Base-by-base conservation (phyloP, 2,888 invertebrate species). In the Ophion slaviceki region DNA sequence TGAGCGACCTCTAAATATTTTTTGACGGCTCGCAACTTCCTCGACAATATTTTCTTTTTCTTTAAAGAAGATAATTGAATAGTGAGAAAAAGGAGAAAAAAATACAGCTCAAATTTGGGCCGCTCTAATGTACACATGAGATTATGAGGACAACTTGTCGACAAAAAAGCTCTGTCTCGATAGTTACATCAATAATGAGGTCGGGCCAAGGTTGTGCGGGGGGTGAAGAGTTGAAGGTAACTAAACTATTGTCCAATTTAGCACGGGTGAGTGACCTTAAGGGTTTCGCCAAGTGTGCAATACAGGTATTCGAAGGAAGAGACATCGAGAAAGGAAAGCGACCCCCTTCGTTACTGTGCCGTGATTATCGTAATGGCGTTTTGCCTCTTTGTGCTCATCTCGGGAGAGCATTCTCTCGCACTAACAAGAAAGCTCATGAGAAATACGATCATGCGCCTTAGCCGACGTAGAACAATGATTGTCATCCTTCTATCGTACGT, bases 391-490 rank as follows among this genome's bases (percentile, higher is more conserved):
- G 68, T 61, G 24, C 59, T 28, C 20, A 70, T 17, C 68, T 79
- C 17, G 66, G 7, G 17, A 32, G 45, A 45, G 24, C 78, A 66
- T 74, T 84, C 82, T 77, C 64, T 11, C 70, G 36, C 36, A 72
- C 53, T 84, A 84, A 77, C 75, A 75, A 82, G 85, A 85, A 78
- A 85, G 74, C 81, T 85, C 81, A 68, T 32, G 75, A 77, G 81
- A 81, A 81, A 85, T 81, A 70, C 75, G 75, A 82, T 82, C 75
- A 79, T 70, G 77, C 77, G 45, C 64, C 61, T 82, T 72, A 59
- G 17, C 62, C 59, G 59, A 82, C 75, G 45, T 59, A 82, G 68
- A 74, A 75, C 75, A 81, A 85, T 85, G 79, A 85, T 85, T 85
- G 57, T 78, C 82, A 76, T 66, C 47, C 78, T 75, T 59, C 78